These are phyloP conservation scores for Bovichtus variegatus DNA, from an alignment of 2,797 vertebrate species.

Conservation along the genomic window DNA sequence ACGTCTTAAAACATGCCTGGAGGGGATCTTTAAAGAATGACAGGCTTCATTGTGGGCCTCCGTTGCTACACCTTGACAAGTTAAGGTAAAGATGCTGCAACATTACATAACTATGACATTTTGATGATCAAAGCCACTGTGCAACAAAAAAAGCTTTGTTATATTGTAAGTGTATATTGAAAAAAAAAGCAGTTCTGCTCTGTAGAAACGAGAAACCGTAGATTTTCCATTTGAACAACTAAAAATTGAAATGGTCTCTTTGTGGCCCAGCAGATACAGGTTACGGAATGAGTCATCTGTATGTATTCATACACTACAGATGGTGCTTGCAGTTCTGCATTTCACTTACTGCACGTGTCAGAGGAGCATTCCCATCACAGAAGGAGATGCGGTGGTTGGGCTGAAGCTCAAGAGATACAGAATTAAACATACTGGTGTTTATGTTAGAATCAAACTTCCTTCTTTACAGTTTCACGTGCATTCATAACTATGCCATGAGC, in stretches of 20 bases:
- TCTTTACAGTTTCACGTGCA: conserved; percentile 13
- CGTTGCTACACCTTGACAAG: background rate
- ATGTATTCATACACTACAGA: background rate
- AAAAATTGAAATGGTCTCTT: no score
- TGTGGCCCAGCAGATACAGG: background rate
- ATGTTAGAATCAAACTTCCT: conserved; percentile 38
- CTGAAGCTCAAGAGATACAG: background rate
- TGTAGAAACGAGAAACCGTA: background rate
- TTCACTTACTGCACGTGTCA: background rate
- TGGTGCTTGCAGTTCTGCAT: conserved; percentile 23
- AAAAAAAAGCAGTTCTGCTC: background rate
- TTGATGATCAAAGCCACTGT: fast-evolving
- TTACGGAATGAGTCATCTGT: background rate
- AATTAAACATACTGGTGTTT: background rate
- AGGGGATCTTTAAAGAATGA: background rate
- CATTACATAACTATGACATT: background rate
- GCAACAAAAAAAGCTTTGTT: background rate
- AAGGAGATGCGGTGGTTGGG: background rate
- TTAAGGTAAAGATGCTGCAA: background rate
- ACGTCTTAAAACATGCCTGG: background rate
- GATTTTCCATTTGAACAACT: background rate
- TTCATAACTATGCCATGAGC: conserved; percentile 5
- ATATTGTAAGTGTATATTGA: background rate
- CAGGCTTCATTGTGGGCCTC: background rate
- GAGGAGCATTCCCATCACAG: background rate